phyloP scores from a whole-genome alignment of 2,113 vertebrate species.

The Tiliqua scincoides region DNA sequence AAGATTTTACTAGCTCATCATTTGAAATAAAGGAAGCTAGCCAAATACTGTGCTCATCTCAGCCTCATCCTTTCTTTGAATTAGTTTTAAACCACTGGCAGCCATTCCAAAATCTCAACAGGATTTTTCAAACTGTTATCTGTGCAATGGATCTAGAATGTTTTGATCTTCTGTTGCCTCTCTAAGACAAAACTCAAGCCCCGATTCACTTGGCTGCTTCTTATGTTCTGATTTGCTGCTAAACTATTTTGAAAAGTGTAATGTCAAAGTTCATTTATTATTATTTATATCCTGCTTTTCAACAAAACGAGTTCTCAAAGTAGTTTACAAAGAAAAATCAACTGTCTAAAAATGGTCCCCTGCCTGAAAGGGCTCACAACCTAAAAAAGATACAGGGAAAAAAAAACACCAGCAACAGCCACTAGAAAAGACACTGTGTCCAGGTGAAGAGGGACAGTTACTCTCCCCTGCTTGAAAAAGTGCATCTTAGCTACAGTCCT shows the following conservation, averaged over 20 bases:
- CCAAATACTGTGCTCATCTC: background rate
- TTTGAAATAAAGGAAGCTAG: constrained; percentile 3
- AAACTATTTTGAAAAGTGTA: background rate
- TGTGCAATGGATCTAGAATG: background rate
- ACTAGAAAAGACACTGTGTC: too few relatives aligned
- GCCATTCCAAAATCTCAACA: background rate
- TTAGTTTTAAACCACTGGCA: constrained; percentile 3
- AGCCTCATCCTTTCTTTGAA: background rate
- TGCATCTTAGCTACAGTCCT: too few relatives aligned
- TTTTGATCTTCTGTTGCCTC: background rate
- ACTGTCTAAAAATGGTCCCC: too few relatives aligned
- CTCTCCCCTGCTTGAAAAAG: too few relatives aligned
- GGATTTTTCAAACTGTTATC: constrained; percentile 3
- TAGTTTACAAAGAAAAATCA: too few relatives aligned
- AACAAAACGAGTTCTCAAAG: background rate
- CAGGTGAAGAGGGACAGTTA: too few relatives aligned
- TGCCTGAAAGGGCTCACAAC: too few relatives aligned
- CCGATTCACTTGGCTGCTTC: background rate
- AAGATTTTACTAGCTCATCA: constrained; percentile 1
- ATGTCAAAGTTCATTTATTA: background rate
- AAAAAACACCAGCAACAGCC: too few relatives aligned
- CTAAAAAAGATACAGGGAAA: too few relatives aligned
- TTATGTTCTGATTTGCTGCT: background rate
- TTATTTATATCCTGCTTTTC: too few relatives aligned
- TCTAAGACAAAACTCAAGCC: background rate